A percentile compares a stretch with the other conserved stretches of the same genome.
Conservation (phyloP, 2,113 vertebrate species). For the Bettongia penicillata region DNA sequence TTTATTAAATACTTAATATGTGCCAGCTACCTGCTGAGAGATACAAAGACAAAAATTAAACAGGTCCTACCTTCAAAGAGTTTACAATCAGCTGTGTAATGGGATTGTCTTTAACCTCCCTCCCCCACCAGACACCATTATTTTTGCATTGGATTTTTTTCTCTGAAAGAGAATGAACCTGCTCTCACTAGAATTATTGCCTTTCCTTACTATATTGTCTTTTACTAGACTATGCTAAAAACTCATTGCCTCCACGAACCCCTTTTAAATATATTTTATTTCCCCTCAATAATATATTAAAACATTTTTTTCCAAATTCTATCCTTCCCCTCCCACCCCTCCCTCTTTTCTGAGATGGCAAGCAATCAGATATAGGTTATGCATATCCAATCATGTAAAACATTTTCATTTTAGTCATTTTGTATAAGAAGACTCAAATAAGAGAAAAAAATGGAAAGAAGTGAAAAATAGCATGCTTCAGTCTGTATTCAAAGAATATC, state of each 20-base stretch:
- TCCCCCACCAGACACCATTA: neutral
- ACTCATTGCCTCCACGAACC: neutral
- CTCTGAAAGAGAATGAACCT: constrained; percentile 2
- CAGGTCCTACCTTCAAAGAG: neutral
- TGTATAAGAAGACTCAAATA: too few relatives aligned
- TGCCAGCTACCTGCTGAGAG: neutral
- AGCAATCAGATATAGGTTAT: too few relatives aligned
- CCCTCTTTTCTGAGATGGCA: too few relatives aligned
- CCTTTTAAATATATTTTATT: constrained; percentile 26
- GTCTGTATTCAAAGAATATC: too few relatives aligned
- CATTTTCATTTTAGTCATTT: too few relatives aligned
- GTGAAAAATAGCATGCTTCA: too few relatives aligned
- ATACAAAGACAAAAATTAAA: neutral
- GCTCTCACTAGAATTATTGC: constrained; percentile 10
- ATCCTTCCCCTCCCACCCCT: too few relatives aligned
- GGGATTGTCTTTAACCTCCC: constrained; percentile 40
- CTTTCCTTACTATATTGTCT: neutral
- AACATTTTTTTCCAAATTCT: too few relatives aligned
- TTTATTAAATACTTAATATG: neutral
- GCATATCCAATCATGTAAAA: too few relatives aligned
- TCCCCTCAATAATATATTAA: too few relatives aligned
- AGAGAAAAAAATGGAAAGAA: too few relatives aligned
- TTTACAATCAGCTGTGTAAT: neutral
- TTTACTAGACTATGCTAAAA: neutral
- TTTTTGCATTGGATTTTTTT: constrained; percentile 37